A percentile compares a stretch with the other conserved stretches of the same genome.
phyloP scores from a whole-genome alignment of 2,113 vertebrate genomes.

The Rhagologus leucostigma region DNA sequence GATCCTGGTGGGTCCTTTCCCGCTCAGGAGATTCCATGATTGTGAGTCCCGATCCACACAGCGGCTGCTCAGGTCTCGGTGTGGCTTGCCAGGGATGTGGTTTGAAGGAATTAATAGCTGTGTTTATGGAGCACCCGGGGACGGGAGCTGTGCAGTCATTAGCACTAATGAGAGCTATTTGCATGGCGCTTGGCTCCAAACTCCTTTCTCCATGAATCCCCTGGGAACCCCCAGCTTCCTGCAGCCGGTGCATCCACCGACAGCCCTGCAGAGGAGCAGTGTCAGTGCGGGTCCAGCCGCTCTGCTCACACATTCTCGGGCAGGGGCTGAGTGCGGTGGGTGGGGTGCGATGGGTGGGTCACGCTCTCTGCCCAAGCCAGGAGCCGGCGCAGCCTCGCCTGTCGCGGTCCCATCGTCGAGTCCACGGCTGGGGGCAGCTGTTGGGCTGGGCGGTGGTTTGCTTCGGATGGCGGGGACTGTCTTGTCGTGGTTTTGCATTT shows the following conservation, averaged over 20 bases:
- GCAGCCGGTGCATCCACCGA: background rate
- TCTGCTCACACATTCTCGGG: accelerated
- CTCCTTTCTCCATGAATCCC: background rate
- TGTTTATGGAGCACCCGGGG: background rate
- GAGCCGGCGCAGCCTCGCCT: background rate
- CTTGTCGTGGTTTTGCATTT: background rate
- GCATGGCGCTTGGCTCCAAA: background rate
- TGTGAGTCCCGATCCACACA: background rate
- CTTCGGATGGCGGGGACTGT: accelerated
- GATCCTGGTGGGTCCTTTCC: background rate
- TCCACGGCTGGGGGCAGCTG: background rate
- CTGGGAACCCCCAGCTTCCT: background rate
- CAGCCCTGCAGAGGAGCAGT: background rate
- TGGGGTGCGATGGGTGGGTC: accelerated
- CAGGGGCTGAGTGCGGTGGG: background rate
- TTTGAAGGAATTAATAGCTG: slow-evolving; percentile 15
- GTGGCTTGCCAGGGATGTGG: background rate
- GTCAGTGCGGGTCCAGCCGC: accelerated
- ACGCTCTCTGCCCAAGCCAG: accelerated
- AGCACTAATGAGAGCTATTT: background rate
- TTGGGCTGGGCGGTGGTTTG: background rate
- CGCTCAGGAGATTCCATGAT: background rate
- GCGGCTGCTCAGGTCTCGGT: background rate
- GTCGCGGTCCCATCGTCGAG: accelerated
- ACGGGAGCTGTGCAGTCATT: background rate